These are phyloP conservation scores for Drosophila monieri DNA, from an alignment of 2,888 invertebrate species.

Conservation along the genomic window DNA sequence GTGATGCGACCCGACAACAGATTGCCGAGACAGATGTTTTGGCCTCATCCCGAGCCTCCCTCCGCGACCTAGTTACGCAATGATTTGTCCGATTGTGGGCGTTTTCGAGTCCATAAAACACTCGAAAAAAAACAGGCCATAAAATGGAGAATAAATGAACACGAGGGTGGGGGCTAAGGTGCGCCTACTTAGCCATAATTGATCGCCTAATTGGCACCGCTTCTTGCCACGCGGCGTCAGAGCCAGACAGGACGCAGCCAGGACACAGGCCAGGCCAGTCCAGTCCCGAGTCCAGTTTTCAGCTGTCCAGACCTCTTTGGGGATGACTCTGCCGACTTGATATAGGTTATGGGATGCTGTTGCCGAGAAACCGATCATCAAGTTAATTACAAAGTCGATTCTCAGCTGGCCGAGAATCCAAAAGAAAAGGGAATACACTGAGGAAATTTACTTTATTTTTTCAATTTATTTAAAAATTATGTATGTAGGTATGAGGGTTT, in stretches of 20 bases:
- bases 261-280: not conserved
- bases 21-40: conserved; percentile 43
- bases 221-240: conserved; percentile 22
- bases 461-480: too few relatives aligned
- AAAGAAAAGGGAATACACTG: not conserved
- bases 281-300: conserved; percentile 14
- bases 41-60: conserved; percentile 13
- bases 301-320: conserved; percentile 19
- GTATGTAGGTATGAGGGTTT: too few relatives aligned
- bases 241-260: not conserved
- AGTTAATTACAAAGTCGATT: conserved; percentile 27
- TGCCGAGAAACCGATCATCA: conserved; percentile 25
- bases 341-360: not conserved
- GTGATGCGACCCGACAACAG: conserved; percentile 35
- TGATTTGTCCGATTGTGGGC: conserved; percentile 46
- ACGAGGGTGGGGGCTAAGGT: conserved; percentile 56
- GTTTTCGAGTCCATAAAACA: conserved; percentile 24
- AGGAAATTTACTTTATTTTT: not conserved
- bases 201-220: conserved; percentile 65
- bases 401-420: conserved; percentile 26
- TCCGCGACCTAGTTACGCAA: conserved; percentile 37
- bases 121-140: not conserved
- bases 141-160: not conserved
- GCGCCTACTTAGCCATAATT: conserved; percentile 77
- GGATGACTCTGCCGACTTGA: not conserved